Evolutionary conservation across 2,797 vertebrate genomes (phyloP), one percentile per base, ranked within the genome.

Genomic region (Spea hammondii): DNA sequence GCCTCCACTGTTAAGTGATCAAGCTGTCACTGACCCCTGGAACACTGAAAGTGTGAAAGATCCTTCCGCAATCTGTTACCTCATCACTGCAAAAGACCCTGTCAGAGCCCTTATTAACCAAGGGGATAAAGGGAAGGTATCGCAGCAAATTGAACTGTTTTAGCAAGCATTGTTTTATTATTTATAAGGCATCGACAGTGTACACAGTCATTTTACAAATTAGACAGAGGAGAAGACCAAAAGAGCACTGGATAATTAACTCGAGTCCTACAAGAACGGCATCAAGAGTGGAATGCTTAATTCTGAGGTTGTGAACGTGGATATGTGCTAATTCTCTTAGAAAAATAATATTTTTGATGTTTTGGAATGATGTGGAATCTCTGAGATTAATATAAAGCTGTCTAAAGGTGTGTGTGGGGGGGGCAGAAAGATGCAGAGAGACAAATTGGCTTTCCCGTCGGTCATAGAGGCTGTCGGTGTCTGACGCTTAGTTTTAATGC

Each of bases 131-230:
- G 6, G 45, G 44, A 62, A 65, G 44, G 72, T 55, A 45, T 64
- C 13, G 2, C 51, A 47, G 66, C 54, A 51, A 64, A 77, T 8
- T 17, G 14, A 14, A 57, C n/a, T 65, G 6, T 75, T 55, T 65
- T 71, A 47, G 50, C 60, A 11, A 17, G 44, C 12, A 32, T 53
- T 76, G 11, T 51, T 80, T 45, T 71, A 72, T 76, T 76, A 72
- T 80, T 80, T 80, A 80, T 68, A 64, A 72, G 62, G 53, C 75
- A 59, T 67, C 45, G 10, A 45, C 74, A 62, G 53, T 46, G 74
- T 67, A 76, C 62, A 50, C 68, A 76, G 60, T 71, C 10, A 71
- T 80, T 80, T 80, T 76, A 67, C 70, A 80, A 72, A 80, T 76
- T 67, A 76, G 68, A 80, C 53, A 67, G 67, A 70, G 17, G 46